These are phyloP conservation scores for Thymallus thymallus DNA, from an alignment of 2,113 vertebrate species.

Conservation along the genomic window DNA sequence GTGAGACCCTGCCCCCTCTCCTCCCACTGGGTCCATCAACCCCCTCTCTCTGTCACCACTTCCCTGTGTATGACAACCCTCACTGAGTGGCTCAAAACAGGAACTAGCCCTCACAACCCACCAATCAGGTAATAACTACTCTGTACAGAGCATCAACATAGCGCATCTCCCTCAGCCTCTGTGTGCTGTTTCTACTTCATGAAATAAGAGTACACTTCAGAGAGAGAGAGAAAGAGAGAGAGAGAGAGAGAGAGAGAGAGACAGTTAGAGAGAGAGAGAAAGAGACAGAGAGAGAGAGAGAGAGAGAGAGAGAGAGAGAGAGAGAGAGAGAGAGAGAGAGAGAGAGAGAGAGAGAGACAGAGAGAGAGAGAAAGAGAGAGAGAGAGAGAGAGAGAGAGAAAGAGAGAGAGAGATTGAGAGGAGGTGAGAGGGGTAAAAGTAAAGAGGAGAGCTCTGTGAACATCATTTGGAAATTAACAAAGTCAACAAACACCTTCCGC, in stretches of 20 bases:
- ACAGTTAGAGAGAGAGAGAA: neutral
- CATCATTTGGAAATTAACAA: neutral
- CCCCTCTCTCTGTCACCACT: neutral
- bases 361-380: too few species aligned
- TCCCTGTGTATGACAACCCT: neutral
- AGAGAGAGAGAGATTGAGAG: too few species aligned
- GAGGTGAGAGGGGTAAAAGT: too few species aligned
- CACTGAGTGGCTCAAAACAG: conserved; percentile 32
- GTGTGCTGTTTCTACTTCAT: too few species aligned
- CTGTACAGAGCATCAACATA: neutral
- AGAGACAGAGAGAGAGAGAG: too few species aligned
- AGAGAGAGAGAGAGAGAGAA: too few species aligned
- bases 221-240: conserved; percentile 4
- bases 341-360: too few species aligned
- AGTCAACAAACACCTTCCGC: neutral
- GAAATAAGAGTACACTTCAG: neutral
- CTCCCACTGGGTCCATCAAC: conserved; percentile 52
- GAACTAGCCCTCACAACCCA: conserved; percentile 59
- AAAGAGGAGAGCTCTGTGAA: neutral
- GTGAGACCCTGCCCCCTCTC: conserved; percentile 49
- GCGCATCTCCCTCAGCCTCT: too few species aligned
- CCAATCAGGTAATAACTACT: conserved; percentile 68
- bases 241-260: conserved; percentile 9
- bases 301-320: too few species aligned
- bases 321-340: neutral